A percentile compares a stretch with the other conserved stretches of the same genome.
phyloP scores from a whole-genome alignment of 2,113 vertebrate species.

The Colistium nudipinnis region DNA sequence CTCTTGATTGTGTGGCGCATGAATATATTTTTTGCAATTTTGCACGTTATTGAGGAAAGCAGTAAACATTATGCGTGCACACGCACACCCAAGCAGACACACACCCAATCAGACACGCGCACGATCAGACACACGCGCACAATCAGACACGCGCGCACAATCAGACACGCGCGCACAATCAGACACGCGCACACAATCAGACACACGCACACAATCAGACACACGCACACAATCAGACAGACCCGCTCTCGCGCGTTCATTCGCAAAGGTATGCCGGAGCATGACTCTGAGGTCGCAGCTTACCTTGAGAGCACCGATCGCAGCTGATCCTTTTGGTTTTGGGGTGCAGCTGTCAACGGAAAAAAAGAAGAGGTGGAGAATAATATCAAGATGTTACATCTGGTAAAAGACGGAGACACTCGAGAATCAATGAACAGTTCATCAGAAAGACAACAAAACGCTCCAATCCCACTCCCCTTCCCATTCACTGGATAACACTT shows the following conservation, averaged over 20 bases:
- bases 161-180: neutral
- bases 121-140: neutral
- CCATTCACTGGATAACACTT: too few species aligned
- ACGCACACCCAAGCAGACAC: neutral
- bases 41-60: neutral
- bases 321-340: slow-evolving; percentile 20
- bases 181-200: too few species aligned
- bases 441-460: too few species aligned
- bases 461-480: too few species aligned
- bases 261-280: neutral
- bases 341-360: slow-evolving; percentile 44
- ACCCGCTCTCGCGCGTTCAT: neutral
- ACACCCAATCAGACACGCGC: neutral
- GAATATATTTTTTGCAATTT: slow-evolving; percentile 19
- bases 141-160: neutral
- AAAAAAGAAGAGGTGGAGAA: slow-evolving; percentile 6
- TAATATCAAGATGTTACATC: too few species aligned
- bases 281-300: slow-evolving; percentile 21
- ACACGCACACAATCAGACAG: neutral
- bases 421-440: too few species aligned
- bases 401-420: too few species aligned
- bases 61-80: neutral
- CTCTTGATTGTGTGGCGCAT: slow-evolving; percentile 13
- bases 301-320: slow-evolving; percentile 43
- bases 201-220: too few species aligned